Evolutionary conservation across 2,113 vertebrate species (phyloP), one percentile per base, ranked within the genome.

Genomic region (Lamprologus lemairii): DNA sequence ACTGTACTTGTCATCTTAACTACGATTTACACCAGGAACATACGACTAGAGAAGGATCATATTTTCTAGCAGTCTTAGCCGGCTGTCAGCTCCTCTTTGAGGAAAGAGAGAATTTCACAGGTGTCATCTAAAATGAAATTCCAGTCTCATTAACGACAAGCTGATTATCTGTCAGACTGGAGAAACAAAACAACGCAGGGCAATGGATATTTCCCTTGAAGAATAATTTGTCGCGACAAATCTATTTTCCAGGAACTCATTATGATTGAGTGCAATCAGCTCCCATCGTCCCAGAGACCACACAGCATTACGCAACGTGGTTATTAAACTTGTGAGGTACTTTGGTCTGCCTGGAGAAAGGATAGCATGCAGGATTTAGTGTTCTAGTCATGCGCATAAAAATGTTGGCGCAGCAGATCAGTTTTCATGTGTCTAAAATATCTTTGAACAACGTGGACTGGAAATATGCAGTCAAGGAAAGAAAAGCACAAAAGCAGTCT

Each of bases 161-260:
- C 71, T 93, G 89, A 92, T 88, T 86, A 91, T 86, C 92, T 88
- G 86, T 89, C 85, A 75, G 63, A 87, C 89, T 84, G 71, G 54
- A 84, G 47, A 82, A 35, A 40, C 86, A 55, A 86, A 83, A 81
- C 85, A 88, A 91, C 0, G 9, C 47, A 8, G 37, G 47, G 54
- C 81, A 85, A 5, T 42, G 37, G 84, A 92, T 92, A 94, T 93
- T 94, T 95, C 91, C 93, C 91, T 79, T 31, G 93, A 91, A 95
- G 73, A 90, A 94, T 91, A 93, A 95, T 93, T 94, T 91, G 86
- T 79, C 33, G 21, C 28, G 86, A 92, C 90, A 87, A 92, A 95
- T 95, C 60, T 94, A 84, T 95, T 95, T 94, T 92, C 87, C 91
- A 73, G 73, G 75, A 93, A 82, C 89, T 94, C 86, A 93, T 95